Conservation (phyloP, 2,797 vertebrate genomes). For the Falco berigora region DNA sequence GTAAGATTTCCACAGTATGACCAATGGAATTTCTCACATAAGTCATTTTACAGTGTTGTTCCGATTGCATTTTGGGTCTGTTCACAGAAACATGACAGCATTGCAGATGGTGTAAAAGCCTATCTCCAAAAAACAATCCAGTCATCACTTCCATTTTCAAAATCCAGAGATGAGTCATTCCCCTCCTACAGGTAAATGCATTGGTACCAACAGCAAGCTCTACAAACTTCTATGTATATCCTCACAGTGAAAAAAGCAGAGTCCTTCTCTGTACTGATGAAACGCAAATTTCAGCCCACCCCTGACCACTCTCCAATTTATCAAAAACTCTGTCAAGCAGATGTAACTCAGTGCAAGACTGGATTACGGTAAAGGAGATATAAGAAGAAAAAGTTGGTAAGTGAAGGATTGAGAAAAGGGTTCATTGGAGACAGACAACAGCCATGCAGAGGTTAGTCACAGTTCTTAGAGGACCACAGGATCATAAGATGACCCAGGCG, state of each 20-base stretch:
- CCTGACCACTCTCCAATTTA: background rate
- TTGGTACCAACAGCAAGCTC: background rate
- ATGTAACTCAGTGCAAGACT: background rate
- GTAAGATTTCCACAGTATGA: background rate
- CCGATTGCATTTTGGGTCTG: background rate
- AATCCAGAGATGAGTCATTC: constrained; percentile 29
- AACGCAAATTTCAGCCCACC: background rate
- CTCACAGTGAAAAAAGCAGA: background rate
- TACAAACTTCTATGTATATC: background rate
- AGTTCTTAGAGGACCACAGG: background rate
- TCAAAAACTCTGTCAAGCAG: background rate
- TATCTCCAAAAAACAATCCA: constrained; percentile 49
- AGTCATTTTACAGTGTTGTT: background rate
- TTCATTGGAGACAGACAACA: background rate
- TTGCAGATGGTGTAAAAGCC: constrained; percentile 40
- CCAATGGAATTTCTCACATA: constrained; percentile 5
- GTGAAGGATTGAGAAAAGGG: background rate
- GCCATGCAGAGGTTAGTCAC: background rate
- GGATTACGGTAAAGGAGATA: background rate
- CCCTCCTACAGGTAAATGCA: constrained; percentile 13
- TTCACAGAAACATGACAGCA: constrained; percentile 41
- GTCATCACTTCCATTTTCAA: constrained; percentile 30
- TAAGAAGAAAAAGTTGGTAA: background rate
- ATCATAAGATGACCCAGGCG: background rate
- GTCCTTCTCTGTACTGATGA: background rate